These are phyloP conservation scores for Argynnis bischoffii DNA, from an alignment of 2,888 invertebrate species.

Conservation along the genomic window DNA sequence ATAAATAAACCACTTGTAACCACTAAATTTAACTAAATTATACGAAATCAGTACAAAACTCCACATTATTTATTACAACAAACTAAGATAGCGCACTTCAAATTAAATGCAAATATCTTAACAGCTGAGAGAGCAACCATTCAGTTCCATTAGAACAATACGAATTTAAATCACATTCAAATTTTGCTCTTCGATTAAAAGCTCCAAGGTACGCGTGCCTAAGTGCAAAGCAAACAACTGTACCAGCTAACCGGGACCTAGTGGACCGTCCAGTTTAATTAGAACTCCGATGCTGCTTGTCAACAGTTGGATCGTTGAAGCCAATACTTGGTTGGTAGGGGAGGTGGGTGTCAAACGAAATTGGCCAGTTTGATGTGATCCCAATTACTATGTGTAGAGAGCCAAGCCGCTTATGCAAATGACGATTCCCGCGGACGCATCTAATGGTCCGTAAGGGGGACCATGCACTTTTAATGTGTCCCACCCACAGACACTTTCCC, in stretches of 20 bases:
- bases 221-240: slow-evolving; percentile 77
- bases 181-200: slow-evolving; percentile 80
- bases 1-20: too few relatives aligned
- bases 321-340: slow-evolving; percentile 39
- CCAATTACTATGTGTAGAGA: slow-evolving; percentile 79
- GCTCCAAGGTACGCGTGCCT: slow-evolving; percentile 67
- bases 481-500: slow-evolving; percentile 16
- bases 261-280: slow-evolving; percentile 54
- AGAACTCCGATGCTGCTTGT: slow-evolving; percentile 48
- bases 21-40: not conserved
- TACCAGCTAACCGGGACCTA: slow-evolving; percentile 68
- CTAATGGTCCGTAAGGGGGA: slow-evolving; percentile 70
- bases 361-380: slow-evolving; percentile 70
- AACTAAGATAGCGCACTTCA: slow-evolving; percentile 46
- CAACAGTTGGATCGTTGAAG: slow-evolving; percentile 39
- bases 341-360: slow-evolving; percentile 53
- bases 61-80: slow-evolving; percentile 34
- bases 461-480: slow-evolving; percentile 68
- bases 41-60: slow-evolving; percentile 2
- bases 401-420: slow-evolving; percentile 82
- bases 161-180: slow-evolving; percentile 78
- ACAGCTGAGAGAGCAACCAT: slow-evolving; percentile 51
- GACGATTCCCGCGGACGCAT: slow-evolving; percentile 78
- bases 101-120: slow-evolving; percentile 70
- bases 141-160: slow-evolving; percentile 70